Evolutionary conservation across 2,113 vertebrate genomes (phyloP).

Genomic region (Rhinopomastus cyanomelas): DNA sequence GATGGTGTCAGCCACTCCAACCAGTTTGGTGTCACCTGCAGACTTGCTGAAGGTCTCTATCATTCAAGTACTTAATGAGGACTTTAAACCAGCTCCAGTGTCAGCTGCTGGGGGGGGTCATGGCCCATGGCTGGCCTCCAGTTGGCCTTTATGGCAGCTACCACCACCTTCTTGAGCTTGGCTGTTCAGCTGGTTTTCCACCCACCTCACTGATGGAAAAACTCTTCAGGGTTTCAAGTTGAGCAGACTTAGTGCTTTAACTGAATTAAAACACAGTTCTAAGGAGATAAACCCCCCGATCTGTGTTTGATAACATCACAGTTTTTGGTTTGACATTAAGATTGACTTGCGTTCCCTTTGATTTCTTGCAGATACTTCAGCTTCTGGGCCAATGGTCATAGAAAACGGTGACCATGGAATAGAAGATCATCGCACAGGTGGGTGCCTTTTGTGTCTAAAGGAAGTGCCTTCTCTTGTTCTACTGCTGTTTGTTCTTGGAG

Average conservation of each 20-base stretch:
- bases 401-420: slow-evolving; percentile 86
- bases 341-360: background rate
- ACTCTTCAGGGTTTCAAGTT: background rate
- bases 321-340: background rate
- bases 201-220: background rate
- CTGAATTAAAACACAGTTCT: background rate
- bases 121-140: background rate
- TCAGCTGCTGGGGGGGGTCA: background rate
- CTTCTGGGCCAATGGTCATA: slow-evolving; percentile 69
- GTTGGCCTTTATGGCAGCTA: fast-evolving
- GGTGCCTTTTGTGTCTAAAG: background rate
- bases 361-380: slow-evolving; percentile 59
- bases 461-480: fast-evolving
- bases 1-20: background rate
- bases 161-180: background rate
- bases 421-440: slow-evolving; percentile 67
- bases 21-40: no score
- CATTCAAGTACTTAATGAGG: background rate
- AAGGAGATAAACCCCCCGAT: fast-evolving
- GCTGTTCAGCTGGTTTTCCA: background rate
- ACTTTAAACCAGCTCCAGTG: background rate
- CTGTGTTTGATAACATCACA: background rate
- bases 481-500: background rate
- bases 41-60: background rate
- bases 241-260: background rate